Evolutionary conservation across 2,888 invertebrate genomes (phyloP), one percentile per base, ranked within the genome.

Genomic region (Adineta ricciae): DNA sequence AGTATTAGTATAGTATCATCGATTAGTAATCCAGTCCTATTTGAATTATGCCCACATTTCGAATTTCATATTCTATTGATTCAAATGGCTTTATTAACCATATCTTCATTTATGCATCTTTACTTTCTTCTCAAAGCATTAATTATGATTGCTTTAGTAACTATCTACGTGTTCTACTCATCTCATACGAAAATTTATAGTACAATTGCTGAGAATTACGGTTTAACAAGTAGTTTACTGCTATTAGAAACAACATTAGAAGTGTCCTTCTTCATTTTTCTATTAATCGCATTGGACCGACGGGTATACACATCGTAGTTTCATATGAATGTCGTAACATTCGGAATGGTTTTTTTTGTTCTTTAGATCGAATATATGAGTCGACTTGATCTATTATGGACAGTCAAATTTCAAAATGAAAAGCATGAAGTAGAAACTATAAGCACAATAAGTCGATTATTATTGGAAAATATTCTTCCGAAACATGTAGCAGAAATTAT

Each of bases 361-460:
- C 85, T 86, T 5, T 94, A 96, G 92, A 94, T 96, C 36, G 96
- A 97, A 91, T 95, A 94, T 90, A 95, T 95, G 0, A 94, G 95
- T 0, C 92, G 97, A 84, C 94, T 96, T 0, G 96, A 97, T 91
- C 96, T 95, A 90, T 91, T 96, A 8, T 97, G 97, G 96, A 95
- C 95, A 89, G 94, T 94, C 78, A 96, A 96, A 90, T 93, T 97
- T 72, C 92, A 92, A 84, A 94, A 94, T 38, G 97, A 98, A 89
- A 96, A 96, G 89, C 96, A 96, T 88, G 96, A 97, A 89, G 96
- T 96, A 4, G 96, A 97, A 90, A 96, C 95, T 0, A 97, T 95
- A 95, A 92, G 96, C 86, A 96, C 96, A 54, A 95, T 97, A 86
- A 98, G 97, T 91, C 97, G 96, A 93, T 95, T 97, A 88, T 92